Evolutionary conservation across 2,888 invertebrate genomes (phyloP).

Genomic region (Criorhina ranunculi): DNA sequence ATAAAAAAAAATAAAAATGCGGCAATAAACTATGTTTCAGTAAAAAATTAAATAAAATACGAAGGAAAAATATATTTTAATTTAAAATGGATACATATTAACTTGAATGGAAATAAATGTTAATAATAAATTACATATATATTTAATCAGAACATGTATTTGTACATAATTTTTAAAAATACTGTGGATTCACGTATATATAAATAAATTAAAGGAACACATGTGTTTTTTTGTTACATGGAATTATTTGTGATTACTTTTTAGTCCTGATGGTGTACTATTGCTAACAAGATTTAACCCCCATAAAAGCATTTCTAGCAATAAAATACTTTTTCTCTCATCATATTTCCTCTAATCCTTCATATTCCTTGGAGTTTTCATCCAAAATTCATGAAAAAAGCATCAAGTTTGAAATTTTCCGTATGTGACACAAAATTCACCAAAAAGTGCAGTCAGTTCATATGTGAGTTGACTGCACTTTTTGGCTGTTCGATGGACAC

Average conservation of each 20-base stretch:
- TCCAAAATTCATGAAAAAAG: too few relatives aligned
- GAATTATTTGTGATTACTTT: neutral
- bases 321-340: too few relatives aligned
- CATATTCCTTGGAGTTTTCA: too few relatives aligned
- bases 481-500: too few relatives aligned
- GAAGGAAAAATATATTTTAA: neutral
- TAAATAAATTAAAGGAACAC: slow-evolving; percentile 51
- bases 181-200: slow-evolving; percentile 42
- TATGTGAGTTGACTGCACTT: too few relatives aligned
- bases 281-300: too few relatives aligned
- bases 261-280: neutral
- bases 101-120: neutral
- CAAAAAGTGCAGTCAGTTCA: too few relatives aligned
- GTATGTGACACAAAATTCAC: too few relatives aligned
- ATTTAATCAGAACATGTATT: slow-evolving; percentile 37
- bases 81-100: neutral
- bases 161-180: slow-evolving; percentile 62
- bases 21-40: slow-evolving; percentile 32
- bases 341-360: too few relatives aligned
- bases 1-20: neutral
- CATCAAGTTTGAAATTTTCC: too few relatives aligned
- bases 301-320: too few relatives aligned
- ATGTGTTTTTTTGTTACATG: slow-evolving; percentile 20
- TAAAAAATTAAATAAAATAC: slow-evolving; percentile 4
- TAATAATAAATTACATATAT: slow-evolving; percentile 8